These are phyloP conservation scores for Premnoplex brunnescens DNA, from an alignment of 2,797 vertebrate genomes.

Conservation along the genomic window DNA sequence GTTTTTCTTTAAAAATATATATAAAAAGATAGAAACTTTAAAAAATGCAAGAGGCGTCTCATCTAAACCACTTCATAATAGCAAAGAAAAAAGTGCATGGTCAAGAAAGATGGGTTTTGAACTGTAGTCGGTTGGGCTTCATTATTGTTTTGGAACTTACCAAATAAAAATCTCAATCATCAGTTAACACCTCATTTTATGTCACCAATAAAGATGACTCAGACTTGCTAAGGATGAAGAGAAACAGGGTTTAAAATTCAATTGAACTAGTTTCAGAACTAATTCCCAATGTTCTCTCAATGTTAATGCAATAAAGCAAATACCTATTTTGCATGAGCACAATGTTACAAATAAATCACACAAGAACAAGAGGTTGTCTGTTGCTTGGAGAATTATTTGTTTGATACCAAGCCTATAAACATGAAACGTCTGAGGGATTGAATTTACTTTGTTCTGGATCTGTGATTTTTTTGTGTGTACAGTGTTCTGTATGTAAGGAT, in stretches of 20 bases:
- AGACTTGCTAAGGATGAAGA: slow-evolving; percentile 51
- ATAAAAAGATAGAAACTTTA: slow-evolving; percentile 16
- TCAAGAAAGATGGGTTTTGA: slow-evolving; percentile 60
- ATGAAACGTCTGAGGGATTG: slow-evolving; percentile 63
- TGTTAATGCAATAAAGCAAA: slow-evolving; percentile 80
- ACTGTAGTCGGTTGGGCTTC: slow-evolving; percentile 53
- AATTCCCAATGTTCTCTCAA: slow-evolving; percentile 63
- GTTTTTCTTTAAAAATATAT: slow-evolving; percentile 55
- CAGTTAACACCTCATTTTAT: slow-evolving; percentile 49
- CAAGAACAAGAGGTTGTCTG: slow-evolving; percentile 67
- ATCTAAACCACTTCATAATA: slow-evolving; percentile 62
- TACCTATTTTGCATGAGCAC: slow-evolving; percentile 80
- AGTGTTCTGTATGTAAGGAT: slow-evolving; percentile 74
- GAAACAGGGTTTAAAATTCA: slow-evolving; percentile 63
- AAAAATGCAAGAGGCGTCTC: slow-evolving; percentile 9
- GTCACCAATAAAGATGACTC: slow-evolving; percentile 52
- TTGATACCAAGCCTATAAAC: slow-evolving; percentile 67
- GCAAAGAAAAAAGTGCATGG: slow-evolving; percentile 75
- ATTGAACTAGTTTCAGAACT: slow-evolving; percentile 49
- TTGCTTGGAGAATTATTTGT: slow-evolving; percentile 74
- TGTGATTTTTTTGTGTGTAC: slow-evolving; percentile 77
- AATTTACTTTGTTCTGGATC: slow-evolving; percentile 69
- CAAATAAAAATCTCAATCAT: slow-evolving; percentile 45
- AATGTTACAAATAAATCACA: slow-evolving; percentile 76
- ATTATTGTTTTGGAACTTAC: slow-evolving; percentile 53